These are phyloP conservation scores for Pachycephala philippinensis DNA, from an alignment of 2,113 vertebrate genomes.

Conservation along the genomic window DNA sequence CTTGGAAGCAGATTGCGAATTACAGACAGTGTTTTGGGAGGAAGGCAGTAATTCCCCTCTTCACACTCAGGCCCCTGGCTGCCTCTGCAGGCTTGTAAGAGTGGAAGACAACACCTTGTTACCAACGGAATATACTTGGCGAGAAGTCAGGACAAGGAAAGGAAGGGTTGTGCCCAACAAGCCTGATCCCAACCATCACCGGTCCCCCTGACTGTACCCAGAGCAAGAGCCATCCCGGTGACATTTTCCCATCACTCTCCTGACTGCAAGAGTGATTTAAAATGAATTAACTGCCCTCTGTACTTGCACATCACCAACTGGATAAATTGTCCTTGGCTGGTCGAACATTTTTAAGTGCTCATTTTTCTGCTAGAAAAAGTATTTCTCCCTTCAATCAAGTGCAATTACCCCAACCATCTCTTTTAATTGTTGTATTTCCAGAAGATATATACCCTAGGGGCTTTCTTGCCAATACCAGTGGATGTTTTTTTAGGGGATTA, in stretches of 20 bases:
- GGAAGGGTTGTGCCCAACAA: background rate
- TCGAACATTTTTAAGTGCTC: slow-evolving; percentile 9
- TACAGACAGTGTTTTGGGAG: background rate
- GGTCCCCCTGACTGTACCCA: background rate
- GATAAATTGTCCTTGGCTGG: slow-evolving; percentile 8
- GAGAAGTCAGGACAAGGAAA: background rate
- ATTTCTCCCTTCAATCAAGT: slow-evolving; percentile 6
- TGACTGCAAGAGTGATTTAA: background rate
- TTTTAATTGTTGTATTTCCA: slow-evolving; percentile 22
- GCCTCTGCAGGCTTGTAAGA: background rate
- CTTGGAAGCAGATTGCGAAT: background rate
- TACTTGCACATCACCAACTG: background rate
- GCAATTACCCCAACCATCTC: background rate
- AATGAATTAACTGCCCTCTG: background rate
- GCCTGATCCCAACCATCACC: rapidly evolving
- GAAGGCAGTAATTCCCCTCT: background rate
- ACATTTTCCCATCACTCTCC: background rate
- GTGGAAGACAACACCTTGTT: background rate
- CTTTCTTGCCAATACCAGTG: background rate
- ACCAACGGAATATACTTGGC: background rate
- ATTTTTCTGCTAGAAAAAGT: slow-evolving; percentile 45
- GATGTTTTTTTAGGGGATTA: background rate
- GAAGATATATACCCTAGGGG: background rate
- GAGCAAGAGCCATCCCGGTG: background rate
- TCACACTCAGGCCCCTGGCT: background rate